Percentiles rank a stretch among this genome's conserved stretches.
phyloP scores from a whole-genome alignment of 2,888 invertebrate species.

The Drosophila niveifrons region DNA sequence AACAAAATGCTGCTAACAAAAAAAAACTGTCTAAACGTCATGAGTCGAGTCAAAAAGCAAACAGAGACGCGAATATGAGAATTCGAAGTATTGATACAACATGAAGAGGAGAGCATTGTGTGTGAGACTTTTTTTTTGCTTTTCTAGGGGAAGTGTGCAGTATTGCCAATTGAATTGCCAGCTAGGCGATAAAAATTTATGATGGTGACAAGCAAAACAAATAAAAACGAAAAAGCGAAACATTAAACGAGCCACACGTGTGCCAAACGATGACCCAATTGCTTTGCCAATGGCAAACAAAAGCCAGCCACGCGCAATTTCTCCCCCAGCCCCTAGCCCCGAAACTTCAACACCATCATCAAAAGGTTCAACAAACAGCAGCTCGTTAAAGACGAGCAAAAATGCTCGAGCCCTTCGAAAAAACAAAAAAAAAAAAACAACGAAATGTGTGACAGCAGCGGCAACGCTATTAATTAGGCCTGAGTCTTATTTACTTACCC shows the following conservation, averaged over 20 bases:
- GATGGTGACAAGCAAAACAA: conserved; percentile 57
- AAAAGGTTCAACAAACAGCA: conserved; percentile 32
- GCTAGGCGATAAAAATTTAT: conserved; percentile 68
- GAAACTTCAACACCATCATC: conserved; percentile 2
- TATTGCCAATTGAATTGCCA: conserved; percentile 55
- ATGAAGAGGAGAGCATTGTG: conserved; percentile 7
- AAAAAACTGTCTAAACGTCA: conserved; percentile 11
- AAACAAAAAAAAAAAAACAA: conserved; percentile 9
- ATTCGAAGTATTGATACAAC: conserved; percentile 21
- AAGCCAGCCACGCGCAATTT: conserved; percentile 53
- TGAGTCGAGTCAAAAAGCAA: conserved; percentile 21
- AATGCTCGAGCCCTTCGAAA: conserved; percentile 2
- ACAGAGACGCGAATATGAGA: conserved; percentile 10
- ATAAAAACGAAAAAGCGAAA: conserved; percentile 55
- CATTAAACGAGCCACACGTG: conserved; percentile 78
- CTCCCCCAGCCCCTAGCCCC: conserved; percentile 6
- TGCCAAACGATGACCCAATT: conserved; percentile 76
- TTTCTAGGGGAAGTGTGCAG: conserved; percentile 26
- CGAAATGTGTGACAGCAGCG: conserved; percentile 13
- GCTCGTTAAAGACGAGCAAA: conserved; percentile 35
- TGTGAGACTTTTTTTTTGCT: conserved; percentile 8
- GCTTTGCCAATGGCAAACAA: conserved; percentile 57
- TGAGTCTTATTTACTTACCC: conserved; percentile 34
- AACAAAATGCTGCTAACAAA: conserved; percentile 4
- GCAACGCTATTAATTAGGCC: conserved; percentile 40